Percentiles rank a stretch among this genome's conserved stretches.
phyloP scores from a whole-genome alignment of 1,140 invertebrate genomes.

The Paralvinella palmiformis region DNA sequence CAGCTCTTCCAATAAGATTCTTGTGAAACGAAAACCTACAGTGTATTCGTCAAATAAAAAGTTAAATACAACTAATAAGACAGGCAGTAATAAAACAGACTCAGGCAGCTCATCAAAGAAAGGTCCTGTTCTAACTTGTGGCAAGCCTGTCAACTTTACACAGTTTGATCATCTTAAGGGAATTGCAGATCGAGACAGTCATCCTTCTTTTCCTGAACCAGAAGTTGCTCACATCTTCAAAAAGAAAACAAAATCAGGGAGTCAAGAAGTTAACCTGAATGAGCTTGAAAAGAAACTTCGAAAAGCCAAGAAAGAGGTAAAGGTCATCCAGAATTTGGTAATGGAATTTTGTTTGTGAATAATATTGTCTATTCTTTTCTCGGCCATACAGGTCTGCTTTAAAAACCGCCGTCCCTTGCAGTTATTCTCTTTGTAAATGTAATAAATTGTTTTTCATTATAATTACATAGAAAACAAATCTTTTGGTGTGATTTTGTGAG shows the following conservation, averaged over 20 bases:
- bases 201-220: constrained; percentile 62
- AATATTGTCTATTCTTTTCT: not conserved
- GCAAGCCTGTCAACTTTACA: constrained; percentile 79
- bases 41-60: not conserved
- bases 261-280: constrained; percentile 70
- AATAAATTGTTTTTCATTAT: too few species aligned
- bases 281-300: constrained; percentile 68
- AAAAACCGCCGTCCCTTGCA: too few species aligned
- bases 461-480: too few species aligned
- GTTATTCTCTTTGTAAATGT: too few species aligned
- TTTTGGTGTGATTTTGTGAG: too few species aligned
- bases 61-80: too few species aligned
- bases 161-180: constrained; percentile 81
- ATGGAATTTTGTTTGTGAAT: not conserved
- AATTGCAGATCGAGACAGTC: constrained; percentile 66
- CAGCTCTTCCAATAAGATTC: not conserved
- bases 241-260: constrained; percentile 64
- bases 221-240: constrained; percentile 70
- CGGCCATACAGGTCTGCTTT: too few species aligned
- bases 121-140: constrained; percentile 65
- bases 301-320: constrained; percentile 68
- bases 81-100: too few species aligned
- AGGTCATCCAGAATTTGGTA: not conserved
- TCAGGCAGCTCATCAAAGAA: too few species aligned
- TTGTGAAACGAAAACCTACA: too few species aligned